Percentiles rank a stretch among this genome's conserved stretches.
These are phyloP conservation scores for Dichetophora obliterata DNA, from an alignment of 2,888 invertebrate species.

Conservation along the genomic window DNA sequence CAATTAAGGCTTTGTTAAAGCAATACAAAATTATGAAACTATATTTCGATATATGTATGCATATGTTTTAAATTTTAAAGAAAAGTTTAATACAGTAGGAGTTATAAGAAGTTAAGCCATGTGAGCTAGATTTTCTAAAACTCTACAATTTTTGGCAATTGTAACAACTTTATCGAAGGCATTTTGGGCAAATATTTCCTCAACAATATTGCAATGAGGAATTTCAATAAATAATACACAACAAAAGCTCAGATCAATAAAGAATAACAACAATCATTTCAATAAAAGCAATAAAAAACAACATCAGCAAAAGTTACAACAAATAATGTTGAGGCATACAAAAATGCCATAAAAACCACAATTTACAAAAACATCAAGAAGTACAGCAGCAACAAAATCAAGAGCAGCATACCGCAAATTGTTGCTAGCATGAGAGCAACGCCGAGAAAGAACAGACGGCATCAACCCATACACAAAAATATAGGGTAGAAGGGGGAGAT, in stretches of 20 bases:
- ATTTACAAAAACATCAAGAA: slow-evolving; percentile 1
- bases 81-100: no score
- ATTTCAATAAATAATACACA: not conserved
- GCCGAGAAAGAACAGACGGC: not conserved
- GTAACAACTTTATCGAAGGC: no score
- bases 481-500: no score
- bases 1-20: no score
- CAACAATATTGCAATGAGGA: not conserved
- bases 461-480: not conserved
- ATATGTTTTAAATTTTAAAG: no score
- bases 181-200: not conserved
- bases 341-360: slow-evolving; percentile 16
- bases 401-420: slow-evolving; percentile 21
- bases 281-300: not conserved
- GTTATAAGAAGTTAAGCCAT: no score
- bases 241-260: not conserved
- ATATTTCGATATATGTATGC: no score
- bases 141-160: no score
- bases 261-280: not conserved
- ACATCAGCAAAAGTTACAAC: not conserved
- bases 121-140: no score
- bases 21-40: no score
- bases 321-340: not conserved
- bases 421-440: slow-evolving; percentile 9
- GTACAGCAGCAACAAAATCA: not conserved